Percentiles rank a stretch among this genome's conserved stretches.
Evolutionary conservation across 2,888 invertebrate species (phyloP).

Genomic region (Drosophila nigricruria): DNA sequence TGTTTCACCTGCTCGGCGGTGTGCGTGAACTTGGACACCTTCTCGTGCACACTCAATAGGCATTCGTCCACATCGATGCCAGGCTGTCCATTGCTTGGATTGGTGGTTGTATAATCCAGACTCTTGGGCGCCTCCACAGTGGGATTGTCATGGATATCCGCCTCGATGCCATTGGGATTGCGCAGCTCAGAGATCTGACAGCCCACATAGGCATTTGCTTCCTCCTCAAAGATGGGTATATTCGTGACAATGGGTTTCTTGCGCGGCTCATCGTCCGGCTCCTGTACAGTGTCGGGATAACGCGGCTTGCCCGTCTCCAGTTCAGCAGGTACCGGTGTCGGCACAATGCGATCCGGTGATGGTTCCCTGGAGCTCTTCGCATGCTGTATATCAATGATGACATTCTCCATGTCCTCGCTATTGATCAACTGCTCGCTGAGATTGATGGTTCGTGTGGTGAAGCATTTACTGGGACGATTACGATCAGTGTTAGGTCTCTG

Average conservation of each 20-base stretch:
- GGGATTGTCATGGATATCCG: slow-evolving; percentile 75
- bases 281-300: slow-evolving; percentile 90
- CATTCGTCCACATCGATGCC: slow-evolving; percentile 87
- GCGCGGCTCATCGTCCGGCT: slow-evolving; percentile 89
- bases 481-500: slow-evolving; percentile 58
- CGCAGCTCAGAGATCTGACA: slow-evolving; percentile 87
- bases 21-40: slow-evolving; percentile 89
- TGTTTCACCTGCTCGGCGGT: slow-evolving; percentile 86
- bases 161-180: slow-evolving; percentile 77
- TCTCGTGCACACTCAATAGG: slow-evolving; percentile 89
- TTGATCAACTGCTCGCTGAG: slow-evolving; percentile 86
- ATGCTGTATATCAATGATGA: slow-evolving; percentile 89
- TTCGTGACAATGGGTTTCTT: slow-evolving; percentile 85
- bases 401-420: slow-evolving; percentile 87
- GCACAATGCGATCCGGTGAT: slow-evolving; percentile 90
- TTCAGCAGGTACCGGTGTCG: slow-evolving; percentile 87
- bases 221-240: slow-evolving; percentile 87
- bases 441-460: slow-evolving; percentile 87
- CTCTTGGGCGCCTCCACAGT: slow-evolving; percentile 86
- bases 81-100: slow-evolving; percentile 19
- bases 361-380: slow-evolving; percentile 92
- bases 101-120: slow-evolving; percentile 79
- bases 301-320: slow-evolving; percentile 87
- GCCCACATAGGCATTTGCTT: slow-evolving; percentile 84
- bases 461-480: slow-evolving; percentile 84